Evolutionary conservation across 2,888 invertebrate genomes (phyloP), one percentile per base, ranked within the genome.

Genomic region (Argyresthia albistria): DNA sequence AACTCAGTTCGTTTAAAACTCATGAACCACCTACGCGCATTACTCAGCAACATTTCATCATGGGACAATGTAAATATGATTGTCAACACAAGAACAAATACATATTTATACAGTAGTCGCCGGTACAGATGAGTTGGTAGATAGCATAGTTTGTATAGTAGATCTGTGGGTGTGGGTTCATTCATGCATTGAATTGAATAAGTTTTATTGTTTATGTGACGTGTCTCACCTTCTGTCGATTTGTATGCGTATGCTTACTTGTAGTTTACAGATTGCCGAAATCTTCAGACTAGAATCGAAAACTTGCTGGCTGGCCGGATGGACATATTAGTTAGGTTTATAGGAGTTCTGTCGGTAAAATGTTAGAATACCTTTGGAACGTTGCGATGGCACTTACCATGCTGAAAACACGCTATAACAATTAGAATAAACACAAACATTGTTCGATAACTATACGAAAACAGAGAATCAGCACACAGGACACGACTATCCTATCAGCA

Each of bases 1-100:
- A 73, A 70, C 67, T 65, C 74, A 67, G 77, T 75, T 76, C 76
- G 75, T 76, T 76, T 73, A 73, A 74, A 77, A 66, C 73, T 74
- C 73, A 70, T 67, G 66, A 58, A 55, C 69, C 59, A 64, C 83
- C 83, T 72, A 83, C 82, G 76, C 80, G 62, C 62, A 56, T 60
- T 10, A 15, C 45, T 15, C 7, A 70, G 73, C 67, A 70, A 78
- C 80, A 74, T 67, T 66, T 68, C 47, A 8, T 47, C 46, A 50
- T 46, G 37, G 71, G 79, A 68, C 79, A 79, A 83, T 86, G 83
- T 83, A 81, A 83, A 84, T 83, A 80, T 71, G 69, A 77, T 81
- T 84, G 84, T 84, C 83, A 81, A 83, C 83, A 77, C 66, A 61
- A 64, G 76, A 80, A 81, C 77, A 78, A 78, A 86, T 86, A 83